Conservation (phyloP, 2,113 vertebrate species). For the Anolis carolinensis region DNA sequence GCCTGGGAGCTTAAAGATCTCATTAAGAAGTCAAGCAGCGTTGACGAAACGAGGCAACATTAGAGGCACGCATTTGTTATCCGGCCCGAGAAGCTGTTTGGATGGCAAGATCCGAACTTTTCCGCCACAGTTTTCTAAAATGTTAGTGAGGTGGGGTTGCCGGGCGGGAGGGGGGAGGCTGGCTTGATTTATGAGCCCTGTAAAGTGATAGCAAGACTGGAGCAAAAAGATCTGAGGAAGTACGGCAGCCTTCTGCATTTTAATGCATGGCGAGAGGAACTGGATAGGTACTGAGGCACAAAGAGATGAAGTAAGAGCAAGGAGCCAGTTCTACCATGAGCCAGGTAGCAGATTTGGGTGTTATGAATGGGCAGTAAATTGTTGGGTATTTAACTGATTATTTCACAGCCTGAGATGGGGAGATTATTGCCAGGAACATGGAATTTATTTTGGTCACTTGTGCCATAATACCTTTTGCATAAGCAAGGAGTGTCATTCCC, state of each 20-base stretch:
- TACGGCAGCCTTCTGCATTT: slow-evolving; percentile 57
- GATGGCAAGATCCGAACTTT: slow-evolving; percentile 69
- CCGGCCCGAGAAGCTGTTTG: slow-evolving; percentile 49
- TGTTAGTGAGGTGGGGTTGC: slow-evolving; percentile 56
- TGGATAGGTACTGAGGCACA: not conserved
- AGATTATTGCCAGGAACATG: not conserved
- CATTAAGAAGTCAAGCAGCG: slow-evolving; percentile 72
- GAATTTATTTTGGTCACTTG: no score
- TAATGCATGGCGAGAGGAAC: not conserved
- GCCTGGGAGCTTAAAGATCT: slow-evolving; percentile 68
- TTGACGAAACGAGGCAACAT: slow-evolving; percentile 71
- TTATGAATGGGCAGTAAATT: not conserved
- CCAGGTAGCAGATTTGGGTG: not conserved
- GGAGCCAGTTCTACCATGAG: not conserved
- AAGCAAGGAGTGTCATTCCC: no score
- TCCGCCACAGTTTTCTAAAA: slow-evolving; percentile 71
- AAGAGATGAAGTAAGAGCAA: not conserved
- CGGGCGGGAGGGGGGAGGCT: not conserved
- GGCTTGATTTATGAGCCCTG: slow-evolving; percentile 70
- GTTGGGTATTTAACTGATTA: not conserved
- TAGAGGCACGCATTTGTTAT: slow-evolving; percentile 74
- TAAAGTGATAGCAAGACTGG: slow-evolving; percentile 71
- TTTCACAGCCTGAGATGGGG: not conserved
- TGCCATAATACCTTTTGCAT: no score
- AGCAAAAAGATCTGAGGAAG: slow-evolving; percentile 64